Conservation (phyloP, 2,888 invertebrate genomes). For the Blastobasis lacticolella region DNA sequence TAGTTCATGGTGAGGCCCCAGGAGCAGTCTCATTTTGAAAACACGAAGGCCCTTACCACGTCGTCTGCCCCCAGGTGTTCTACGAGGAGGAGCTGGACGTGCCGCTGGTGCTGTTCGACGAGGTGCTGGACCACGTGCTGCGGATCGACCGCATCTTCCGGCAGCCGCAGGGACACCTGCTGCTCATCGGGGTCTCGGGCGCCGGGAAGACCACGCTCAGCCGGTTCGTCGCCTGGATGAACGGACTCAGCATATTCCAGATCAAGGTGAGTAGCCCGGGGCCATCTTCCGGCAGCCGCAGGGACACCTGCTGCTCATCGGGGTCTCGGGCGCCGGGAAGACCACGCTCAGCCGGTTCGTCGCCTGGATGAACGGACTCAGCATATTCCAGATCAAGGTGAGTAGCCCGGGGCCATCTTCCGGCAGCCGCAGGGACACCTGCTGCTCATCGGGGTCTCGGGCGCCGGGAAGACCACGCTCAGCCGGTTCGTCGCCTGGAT, state of each 20-base stretch:
- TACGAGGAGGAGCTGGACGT: constrained; percentile 99
- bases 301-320: constrained; percentile 97
- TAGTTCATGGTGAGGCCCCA: too few relatives aligned
- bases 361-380: constrained; percentile 99
- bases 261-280: constrained; percentile 85
- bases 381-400: constrained; percentile 99
- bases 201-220: constrained; percentile 99
- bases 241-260: constrained; percentile 98
- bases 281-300: constrained; percentile 99
- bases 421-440: constrained; percentile 99
- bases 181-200: constrained; percentile 98
- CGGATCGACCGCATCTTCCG: constrained; percentile 99
- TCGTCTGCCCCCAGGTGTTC: too few relatives aligned
- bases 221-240: constrained; percentile 99
- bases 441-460: constrained; percentile 97
- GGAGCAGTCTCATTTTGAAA: too few relatives aligned
- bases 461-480: constrained; percentile 98
- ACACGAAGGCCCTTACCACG: too few relatives aligned
- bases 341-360: constrained; percentile 99
- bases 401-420: constrained; percentile 85
- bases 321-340: constrained; percentile 99
- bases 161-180: constrained; percentile 97
- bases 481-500: constrained; percentile 99
- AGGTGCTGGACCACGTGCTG: constrained; percentile 98
- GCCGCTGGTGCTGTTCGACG: constrained; percentile 97